Percentiles rank a stretch among this genome's conserved stretches.
phyloP scores from a whole-genome alignment of 1,140 invertebrate genomes.

The Rhizoglyphus robini region DNA sequence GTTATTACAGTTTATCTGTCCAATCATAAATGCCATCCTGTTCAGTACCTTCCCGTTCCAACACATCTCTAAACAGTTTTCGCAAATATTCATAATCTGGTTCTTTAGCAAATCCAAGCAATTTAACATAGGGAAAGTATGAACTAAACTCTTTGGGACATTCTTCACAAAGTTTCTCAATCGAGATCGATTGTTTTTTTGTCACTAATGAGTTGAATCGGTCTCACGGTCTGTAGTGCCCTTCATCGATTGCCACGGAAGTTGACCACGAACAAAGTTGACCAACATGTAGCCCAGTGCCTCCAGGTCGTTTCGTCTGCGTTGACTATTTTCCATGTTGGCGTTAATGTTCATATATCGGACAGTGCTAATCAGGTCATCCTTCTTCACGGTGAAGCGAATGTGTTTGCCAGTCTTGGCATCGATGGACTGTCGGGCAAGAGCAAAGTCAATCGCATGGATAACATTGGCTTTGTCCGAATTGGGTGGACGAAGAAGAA shows the following conservation, averaged over 20 bases:
- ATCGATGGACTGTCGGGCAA: too few relatives aligned
- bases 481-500: too few relatives aligned
- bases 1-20: too few relatives aligned
- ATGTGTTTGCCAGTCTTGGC: conserved; percentile 39
- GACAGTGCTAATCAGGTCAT: conserved; percentile 46
- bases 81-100: conserved; percentile 44
- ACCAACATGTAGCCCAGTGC: conserved; percentile 99
- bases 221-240: conserved; percentile 96
- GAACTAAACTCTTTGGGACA: conserved; percentile 76
- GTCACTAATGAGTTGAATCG: conserved; percentile 99
- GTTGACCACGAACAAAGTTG: conserved; percentile 96
- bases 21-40: conserved; percentile 41
- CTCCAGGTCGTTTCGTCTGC: conserved; percentile 94
- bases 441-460: too few relatives aligned
- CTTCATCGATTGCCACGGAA: too few relatives aligned
- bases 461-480: too few relatives aligned
- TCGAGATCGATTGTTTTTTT: conserved; percentile 93
- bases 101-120: conserved; percentile 45
- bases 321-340: conserved; percentile 61
- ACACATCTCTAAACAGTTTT: conserved; percentile 37
- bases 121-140: conserved; percentile 55
- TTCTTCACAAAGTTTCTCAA: conserved; percentile 90
- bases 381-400: too few relatives aligned
- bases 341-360: conserved; percentile 30
- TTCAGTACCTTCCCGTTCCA: conserved; percentile 35